Percentiles rank a stretch among this genome's conserved stretches.
These are phyloP conservation scores for Oxytorus armatus DNA, from an alignment of 2,888 invertebrate species.

Conservation along the genomic window DNA sequence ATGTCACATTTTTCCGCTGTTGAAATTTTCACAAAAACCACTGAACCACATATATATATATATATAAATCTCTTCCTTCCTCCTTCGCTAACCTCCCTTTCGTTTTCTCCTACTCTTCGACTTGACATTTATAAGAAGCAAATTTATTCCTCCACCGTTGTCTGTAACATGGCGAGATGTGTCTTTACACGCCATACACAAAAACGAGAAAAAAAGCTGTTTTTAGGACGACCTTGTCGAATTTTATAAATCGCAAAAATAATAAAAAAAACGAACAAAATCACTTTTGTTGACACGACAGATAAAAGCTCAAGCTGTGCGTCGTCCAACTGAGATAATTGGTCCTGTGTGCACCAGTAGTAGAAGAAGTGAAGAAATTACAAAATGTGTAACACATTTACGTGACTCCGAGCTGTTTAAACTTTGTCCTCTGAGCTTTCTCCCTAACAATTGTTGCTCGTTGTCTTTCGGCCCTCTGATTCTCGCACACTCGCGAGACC, in stretches of 20 bases:
- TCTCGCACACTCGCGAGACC: too few species aligned
- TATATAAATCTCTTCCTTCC: too few species aligned
- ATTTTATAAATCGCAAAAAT: too few species aligned
- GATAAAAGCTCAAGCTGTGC: too few species aligned
- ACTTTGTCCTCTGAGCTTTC: not conserved
- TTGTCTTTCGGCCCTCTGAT: too few species aligned
- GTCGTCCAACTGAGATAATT: not conserved
- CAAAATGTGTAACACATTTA: not conserved
- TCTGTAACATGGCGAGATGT: too few species aligned
- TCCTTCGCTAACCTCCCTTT: not conserved
- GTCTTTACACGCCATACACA: too few species aligned
- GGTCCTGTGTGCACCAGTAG: not conserved
- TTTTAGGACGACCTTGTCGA: too few species aligned
- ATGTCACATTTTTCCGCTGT: too few species aligned
- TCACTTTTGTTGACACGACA: not conserved
- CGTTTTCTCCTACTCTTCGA: conserved; percentile 25
- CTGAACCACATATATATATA: too few species aligned
- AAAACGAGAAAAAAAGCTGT: too few species aligned
- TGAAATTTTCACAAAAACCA: too few species aligned
- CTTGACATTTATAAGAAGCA: conserved; percentile 70
- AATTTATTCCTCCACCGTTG: conserved; percentile 65
- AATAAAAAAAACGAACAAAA: not conserved
- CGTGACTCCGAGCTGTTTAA: conserved; percentile 7
- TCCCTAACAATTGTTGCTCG: not conserved
- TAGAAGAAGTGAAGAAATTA: not conserved